Evolutionary conservation across 2,888 invertebrate genomes (phyloP).

Genomic region (Pseudoips prasinana): DNA sequence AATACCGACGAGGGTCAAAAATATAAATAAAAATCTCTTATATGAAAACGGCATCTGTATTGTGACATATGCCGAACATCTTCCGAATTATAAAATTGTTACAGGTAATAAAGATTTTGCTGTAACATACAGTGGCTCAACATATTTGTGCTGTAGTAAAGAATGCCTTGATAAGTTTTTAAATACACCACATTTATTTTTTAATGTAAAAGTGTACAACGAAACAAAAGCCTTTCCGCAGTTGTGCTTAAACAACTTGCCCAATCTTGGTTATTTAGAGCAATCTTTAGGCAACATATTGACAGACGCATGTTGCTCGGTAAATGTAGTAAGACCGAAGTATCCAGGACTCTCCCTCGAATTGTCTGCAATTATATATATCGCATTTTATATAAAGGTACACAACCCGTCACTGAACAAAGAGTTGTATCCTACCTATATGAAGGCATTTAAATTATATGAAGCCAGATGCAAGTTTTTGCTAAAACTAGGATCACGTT

Average conservation of each 20-base stretch:
- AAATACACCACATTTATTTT: conserved; percentile 72
- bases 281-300: conserved; percentile 80
- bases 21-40: conserved; percentile 57
- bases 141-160: conserved; percentile 80
- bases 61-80: conserved; percentile 81
- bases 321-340: conserved; percentile 80
- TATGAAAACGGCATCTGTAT: conserved; percentile 83
- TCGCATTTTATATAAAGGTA: conserved; percentile 82
- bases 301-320: conserved; percentile 76
- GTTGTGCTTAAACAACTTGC: conserved; percentile 71
- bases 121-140: conserved; percentile 68
- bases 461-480: conserved; percentile 62
- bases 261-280: conserved; percentile 83
- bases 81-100: conserved; percentile 67
- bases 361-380: conserved; percentile 76
- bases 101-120: conserved; percentile 70
- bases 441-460: conserved; percentile 54
- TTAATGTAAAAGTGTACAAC: conserved; percentile 66
- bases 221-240: conserved; percentile 54
- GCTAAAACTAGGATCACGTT: conserved; percentile 57
- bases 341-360: conserved; percentile 79
- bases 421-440: conserved; percentile 50
- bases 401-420: conserved; percentile 59
- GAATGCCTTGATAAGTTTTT: conserved; percentile 79
- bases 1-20: conserved; percentile 71